phyloP scores from a whole-genome alignment of 2,888 invertebrate species.

The Drosophila stalkeri region DNA sequence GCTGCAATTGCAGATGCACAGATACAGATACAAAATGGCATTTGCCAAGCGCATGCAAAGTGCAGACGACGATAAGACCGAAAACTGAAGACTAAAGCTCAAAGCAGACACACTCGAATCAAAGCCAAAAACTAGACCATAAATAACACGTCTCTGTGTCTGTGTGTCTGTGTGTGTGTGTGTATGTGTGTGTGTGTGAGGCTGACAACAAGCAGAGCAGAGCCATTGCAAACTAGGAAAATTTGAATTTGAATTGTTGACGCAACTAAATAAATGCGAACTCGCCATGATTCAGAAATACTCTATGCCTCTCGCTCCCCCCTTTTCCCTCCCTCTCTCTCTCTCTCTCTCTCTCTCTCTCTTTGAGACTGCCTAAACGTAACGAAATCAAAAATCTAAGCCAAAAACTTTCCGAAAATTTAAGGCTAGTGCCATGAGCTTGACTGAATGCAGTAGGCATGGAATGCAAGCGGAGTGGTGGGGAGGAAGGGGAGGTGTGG shows the following conservation, averaged over 20 bases:
- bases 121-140: conserved; percentile 46
- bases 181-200: conserved; percentile 20
- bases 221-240: conserved; percentile 35
- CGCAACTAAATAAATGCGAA: conserved; percentile 56
- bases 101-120: conserved; percentile 26
- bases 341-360: neutral
- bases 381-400: conserved; percentile 46
- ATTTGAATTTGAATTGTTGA: conserved; percentile 63
- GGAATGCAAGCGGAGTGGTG: neutral
- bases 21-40: conserved; percentile 24
- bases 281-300: conserved; percentile 36
- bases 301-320: neutral
- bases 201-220: conserved; percentile 19
- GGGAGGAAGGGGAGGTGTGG: neutral
- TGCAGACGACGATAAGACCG: conserved; percentile 30
- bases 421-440: conserved; percentile 35
- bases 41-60: conserved; percentile 18
- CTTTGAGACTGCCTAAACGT: conserved; percentile 23
- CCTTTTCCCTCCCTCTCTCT: neutral
- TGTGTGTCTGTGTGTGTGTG: conserved; percentile 19
- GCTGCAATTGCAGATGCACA: conserved; percentile 12
- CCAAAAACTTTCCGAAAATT: conserved; percentile 30
- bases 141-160: conserved; percentile 41
- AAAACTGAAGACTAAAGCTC: conserved; percentile 21
- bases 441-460: conserved; percentile 9